Conservation (phyloP, 2,797 vertebrate genomes). For the Molossus molossus region DNA sequence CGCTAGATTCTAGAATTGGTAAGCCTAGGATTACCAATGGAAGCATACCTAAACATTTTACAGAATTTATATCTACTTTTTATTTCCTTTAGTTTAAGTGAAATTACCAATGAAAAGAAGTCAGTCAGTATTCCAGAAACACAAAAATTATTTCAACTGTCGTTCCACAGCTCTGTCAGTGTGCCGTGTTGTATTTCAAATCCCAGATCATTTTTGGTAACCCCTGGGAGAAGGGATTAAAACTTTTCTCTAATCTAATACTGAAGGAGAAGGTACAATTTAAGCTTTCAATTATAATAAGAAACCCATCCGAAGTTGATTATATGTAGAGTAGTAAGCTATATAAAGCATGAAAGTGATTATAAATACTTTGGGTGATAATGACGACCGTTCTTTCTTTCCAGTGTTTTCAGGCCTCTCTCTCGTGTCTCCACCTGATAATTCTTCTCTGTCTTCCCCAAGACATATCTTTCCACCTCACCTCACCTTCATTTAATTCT, state of each 20-base stretch:
- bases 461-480: conserved; percentile 1
- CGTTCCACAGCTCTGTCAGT: conserved; percentile 27
- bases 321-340: background rate
- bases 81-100: conserved; percentile 54
- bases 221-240: conserved; percentile 59
- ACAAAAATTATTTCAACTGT: conserved; percentile 45
- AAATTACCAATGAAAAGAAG: conserved; percentile 55
- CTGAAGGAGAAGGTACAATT: conserved; percentile 57
- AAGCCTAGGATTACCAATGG: background rate
- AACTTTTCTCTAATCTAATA: conserved; percentile 51
- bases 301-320: conserved; percentile 54
- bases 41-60: conserved; percentile 44
- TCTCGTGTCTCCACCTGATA: background rate
- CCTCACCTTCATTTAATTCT: conserved; percentile 57
- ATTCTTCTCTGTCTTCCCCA: conserved; percentile 36
- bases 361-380: background rate
- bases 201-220: conserved; percentile 67
- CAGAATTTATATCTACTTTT: conserved; percentile 25
- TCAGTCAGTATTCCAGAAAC: background rate
- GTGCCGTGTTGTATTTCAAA: conserved; percentile 67
- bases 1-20: background rate
- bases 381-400: conserved; percentile 40
- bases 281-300: conserved; percentile 62
- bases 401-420: background rate
- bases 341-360: background rate